phyloP scores from a whole-genome alignment of 2,113 vertebrate species.

The Phrynosoma blainvillii region DNA sequence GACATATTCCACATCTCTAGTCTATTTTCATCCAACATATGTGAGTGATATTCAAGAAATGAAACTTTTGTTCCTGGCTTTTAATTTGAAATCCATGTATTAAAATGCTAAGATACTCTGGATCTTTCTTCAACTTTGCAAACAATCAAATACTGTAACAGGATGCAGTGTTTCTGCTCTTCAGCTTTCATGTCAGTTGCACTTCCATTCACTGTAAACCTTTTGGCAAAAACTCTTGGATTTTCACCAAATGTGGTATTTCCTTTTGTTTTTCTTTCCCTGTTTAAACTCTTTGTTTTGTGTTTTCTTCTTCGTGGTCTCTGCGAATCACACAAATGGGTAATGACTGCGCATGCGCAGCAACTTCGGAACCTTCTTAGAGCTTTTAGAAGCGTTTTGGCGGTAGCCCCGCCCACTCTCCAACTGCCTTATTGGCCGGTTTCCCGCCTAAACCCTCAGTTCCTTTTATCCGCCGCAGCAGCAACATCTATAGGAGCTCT shows the following conservation, averaged over 20 bases:
- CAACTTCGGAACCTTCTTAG: too few relatives aligned
- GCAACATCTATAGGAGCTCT: too few relatives aligned
- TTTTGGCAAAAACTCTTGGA: neutral
- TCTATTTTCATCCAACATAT: neutral
- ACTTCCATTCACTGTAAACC: neutral
- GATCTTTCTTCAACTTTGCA: neutral
- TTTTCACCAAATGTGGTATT: neutral
- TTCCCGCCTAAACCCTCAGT: too few relatives aligned
- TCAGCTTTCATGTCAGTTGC: neutral
- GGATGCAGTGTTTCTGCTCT: neutral
- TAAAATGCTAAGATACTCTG: neutral
- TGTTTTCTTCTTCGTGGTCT: too few relatives aligned
- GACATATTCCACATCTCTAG: neutral
- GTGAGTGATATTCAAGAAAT: too few relatives aligned
- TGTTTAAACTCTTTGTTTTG: neutral
- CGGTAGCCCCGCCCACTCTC: too few relatives aligned
- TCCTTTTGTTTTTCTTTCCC: rapidly evolving
- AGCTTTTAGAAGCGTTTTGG: too few relatives aligned
- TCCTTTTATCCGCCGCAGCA: too few relatives aligned
- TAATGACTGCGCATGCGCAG: too few relatives aligned
- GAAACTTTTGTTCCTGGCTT: neutral
- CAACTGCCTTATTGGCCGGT: too few relatives aligned
- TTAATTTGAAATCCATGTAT: neutral
- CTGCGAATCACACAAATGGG: too few relatives aligned
- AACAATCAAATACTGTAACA: neutral